Evolutionary conservation across 1,140 invertebrate species (phyloP), one percentile per base, ranked within the genome.

Genomic region (Samia ricini): DNA sequence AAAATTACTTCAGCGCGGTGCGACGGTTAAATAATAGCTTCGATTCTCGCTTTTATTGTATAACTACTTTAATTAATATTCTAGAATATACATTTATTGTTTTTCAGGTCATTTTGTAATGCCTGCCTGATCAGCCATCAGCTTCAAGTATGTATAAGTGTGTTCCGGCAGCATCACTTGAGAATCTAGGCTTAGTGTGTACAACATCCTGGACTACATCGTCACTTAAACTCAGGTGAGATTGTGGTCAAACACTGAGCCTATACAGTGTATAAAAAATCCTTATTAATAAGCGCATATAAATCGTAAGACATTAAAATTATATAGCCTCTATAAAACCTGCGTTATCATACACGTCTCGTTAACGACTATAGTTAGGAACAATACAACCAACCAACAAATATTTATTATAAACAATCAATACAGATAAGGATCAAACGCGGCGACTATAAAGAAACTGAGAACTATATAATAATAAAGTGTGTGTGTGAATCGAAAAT

Each of bases 341-440:
- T 20, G 12, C 19, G 22, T 52, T n/a, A n/a, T n/a, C 21, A 21
- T 7, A 20, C 22, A 52, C 20, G 57, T 26, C 63, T 33, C 58
- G 24, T 50, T 49, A 59, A 59, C 42, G 21, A 59, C 15, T 15
- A 23, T 18, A n/a, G 42, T 59, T 50, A n/a, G n/a, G 8, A 8
- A 10, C 42, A 23, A 50, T 50, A 52, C 51, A 23, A 59, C 19
- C 51, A 23, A 59, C 19, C 23, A 24, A 50, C 21, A 59, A 50
- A 49, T 24, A 49, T 22, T 59, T 15, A 50, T 59, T 50, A 68
- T 61, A 70, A 68, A 71, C 59, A 66, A 66, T 64, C 33, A 64
- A 49, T 24, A 64, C n/a, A 52, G 67, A 74, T 71, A 71, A 57
- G 50, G 26, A 69, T 71, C 69, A 6, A 52, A 58, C 33, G 59